Base-by-base conservation (phyloP, 2,888 invertebrate genomes). In the Tenthredo mesomela region DNA sequence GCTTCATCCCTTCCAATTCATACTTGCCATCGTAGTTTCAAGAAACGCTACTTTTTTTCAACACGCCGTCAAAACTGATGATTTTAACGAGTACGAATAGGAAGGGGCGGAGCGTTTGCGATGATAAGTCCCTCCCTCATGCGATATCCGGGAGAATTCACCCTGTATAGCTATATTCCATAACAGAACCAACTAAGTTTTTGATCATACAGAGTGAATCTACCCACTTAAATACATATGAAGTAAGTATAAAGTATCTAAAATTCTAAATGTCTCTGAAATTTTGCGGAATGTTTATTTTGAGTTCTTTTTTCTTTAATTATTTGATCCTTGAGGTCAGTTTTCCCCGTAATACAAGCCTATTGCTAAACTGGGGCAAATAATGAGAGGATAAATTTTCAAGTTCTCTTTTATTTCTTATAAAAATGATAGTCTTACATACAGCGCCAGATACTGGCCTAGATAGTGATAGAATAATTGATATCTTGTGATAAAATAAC, bases 371-470 rank as follows among this genome's bases (percentile, higher is more conserved):
- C 2, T 61, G 4, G 61, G 61, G 12, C 12, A 61, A 61, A 67
- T 29, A 67, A 67, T 67, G 18, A 33, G 12, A 65, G 65, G 4
- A 67, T 67, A 5, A 67, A 67, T 18, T 33, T 67, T 33, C 5
- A 5, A 18, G 25, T 67, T 80, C n/a, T 3, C 21, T 80, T 61
- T 61, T 21, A 80, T 61, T 80, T 61, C 40, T 80, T 61, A 80
- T 15, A 80, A 80, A 80, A 80, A 61, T 40, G 21, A 61, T 40
- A 58, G n/a, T 61, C 58, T 61, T 61, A 33, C 61, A 80, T 54
- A 77, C 25, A 80, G 50, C 10, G 58, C 37, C 58, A 61, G 61
- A 21, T 61, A 37, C 58, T 21, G 54, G 12, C 50, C 75, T 61
- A 58, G 25, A 40, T n/a, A 2, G 25, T 61, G 9, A 54, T 40